Evolutionary conservation across 2,113 vertebrate species (phyloP).

Genomic region (Podarcis cretensis): DNA sequence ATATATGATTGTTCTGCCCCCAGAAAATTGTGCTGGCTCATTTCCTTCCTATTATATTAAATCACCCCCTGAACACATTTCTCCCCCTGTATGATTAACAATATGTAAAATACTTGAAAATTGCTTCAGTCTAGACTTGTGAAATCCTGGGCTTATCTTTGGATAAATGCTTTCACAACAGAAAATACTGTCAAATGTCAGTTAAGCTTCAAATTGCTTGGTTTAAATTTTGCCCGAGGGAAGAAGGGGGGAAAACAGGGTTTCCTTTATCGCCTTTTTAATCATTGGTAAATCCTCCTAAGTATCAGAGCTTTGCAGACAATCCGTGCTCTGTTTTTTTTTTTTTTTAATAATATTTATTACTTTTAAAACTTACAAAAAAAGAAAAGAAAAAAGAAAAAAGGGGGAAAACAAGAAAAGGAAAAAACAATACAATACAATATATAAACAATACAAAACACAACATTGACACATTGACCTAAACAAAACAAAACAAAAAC

Average conservation of each 20-base stretch:
- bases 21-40: background rate
- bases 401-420: too few relatives aligned
- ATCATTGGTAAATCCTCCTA: conserved; percentile 35
- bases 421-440: too few relatives aligned
- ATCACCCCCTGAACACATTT: background rate
- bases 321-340: background rate
- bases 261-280: conserved; percentile 20
- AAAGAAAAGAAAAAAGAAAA: too few relatives aligned
- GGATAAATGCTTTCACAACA: conserved; percentile 22
- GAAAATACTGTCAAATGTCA: conserved; percentile 30
- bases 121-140: conserved; percentile 26
- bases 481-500: too few relatives aligned
- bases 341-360: too few relatives aligned
- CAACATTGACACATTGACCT: too few relatives aligned
- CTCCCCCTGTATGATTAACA: background rate
- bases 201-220: conserved; percentile 36
- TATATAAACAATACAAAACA: too few relatives aligned
- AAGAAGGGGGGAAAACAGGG: background rate
- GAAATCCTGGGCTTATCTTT: conserved; percentile 26
- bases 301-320: conserved; percentile 16
- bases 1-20: background rate
- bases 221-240: conserved; percentile 32
- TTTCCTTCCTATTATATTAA: conserved; percentile 8
- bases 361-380: too few relatives aligned
- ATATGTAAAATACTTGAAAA: conserved; percentile 30